phyloP scores from a whole-genome alignment of 2,113 vertebrate species.

The Myocastor coypus region DNA sequence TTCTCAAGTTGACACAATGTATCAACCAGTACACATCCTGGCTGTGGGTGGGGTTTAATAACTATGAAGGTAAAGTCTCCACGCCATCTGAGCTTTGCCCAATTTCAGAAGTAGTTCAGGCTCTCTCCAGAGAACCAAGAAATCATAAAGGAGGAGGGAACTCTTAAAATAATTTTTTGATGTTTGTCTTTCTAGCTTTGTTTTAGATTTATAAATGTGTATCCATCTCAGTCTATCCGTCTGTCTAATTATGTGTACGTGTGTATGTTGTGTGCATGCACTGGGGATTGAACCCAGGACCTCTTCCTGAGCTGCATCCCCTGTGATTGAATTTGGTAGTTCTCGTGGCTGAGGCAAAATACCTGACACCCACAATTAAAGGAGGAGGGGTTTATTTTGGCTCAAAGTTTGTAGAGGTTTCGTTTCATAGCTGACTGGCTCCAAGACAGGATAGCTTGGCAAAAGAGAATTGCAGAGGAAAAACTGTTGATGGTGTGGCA shows the following conservation, averaged over 20 bases:
- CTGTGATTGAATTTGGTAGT: neutral
- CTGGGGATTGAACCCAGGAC: neutral
- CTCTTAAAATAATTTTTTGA: neutral
- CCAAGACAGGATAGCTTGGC: neutral
- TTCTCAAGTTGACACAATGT: too few relatives aligned
- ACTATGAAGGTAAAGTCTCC: neutral
- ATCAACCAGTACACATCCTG: neutral
- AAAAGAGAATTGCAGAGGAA: neutral
- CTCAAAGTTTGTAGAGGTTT: neutral
- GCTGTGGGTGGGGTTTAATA: neutral
- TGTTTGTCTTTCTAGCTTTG: neutral
- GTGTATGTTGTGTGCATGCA: neutral
- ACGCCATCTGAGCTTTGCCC: neutral
- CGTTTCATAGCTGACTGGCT: neutral
- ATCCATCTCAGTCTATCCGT: neutral
- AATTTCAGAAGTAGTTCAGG: neutral
- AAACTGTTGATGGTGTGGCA: neutral
- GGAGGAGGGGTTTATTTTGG: neutral
- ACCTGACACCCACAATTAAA: neutral
- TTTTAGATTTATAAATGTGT: neutral
- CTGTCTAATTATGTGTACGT: neutral
- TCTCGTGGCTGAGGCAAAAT: neutral
- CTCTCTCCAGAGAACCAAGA: conserved; percentile 25
- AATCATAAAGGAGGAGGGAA: neutral
- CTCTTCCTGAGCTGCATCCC: neutral